These are phyloP conservation scores for Rhinoptilus africanus DNA, from an alignment of 2,113 vertebrate species.

Conservation along the genomic window DNA sequence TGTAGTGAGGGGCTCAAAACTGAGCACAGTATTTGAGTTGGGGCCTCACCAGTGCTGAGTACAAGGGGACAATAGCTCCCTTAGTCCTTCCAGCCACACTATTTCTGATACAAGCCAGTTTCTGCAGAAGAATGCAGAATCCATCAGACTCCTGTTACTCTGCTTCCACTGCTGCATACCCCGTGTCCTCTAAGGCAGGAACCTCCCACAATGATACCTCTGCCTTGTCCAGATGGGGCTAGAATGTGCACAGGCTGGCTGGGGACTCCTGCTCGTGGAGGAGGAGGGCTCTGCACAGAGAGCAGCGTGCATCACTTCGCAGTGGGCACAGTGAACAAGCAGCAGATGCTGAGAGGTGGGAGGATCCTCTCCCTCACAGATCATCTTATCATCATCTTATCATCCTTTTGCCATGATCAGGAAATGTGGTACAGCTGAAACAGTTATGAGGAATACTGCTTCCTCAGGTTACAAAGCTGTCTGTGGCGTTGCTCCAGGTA, in stretches of 20 bases:
- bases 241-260: neutral
- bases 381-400: neutral
- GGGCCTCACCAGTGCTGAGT: rapidly evolving
- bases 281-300: neutral
- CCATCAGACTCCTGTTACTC: neutral
- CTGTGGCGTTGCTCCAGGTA: neutral
- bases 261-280: rapidly evolving
- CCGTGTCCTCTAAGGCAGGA: neutral
- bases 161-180: neutral
- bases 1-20: neutral
- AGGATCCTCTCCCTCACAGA: neutral
- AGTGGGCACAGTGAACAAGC: neutral
- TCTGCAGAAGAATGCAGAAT: neutral
- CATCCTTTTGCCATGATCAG: neutral
- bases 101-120: neutral
- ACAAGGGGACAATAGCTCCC: rapidly evolving
- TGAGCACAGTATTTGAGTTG: neutral
- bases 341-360: neutral
- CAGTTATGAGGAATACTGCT: neutral
- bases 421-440: neutral
- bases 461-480: neutral
- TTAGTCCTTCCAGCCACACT: neutral
- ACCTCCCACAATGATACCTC: neutral
- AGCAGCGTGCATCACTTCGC: neutral
- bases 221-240: neutral